Evolutionary conservation across 2,113 vertebrate genomes (phyloP).

Genomic region (Tenebrosternarchus preto): DNA sequence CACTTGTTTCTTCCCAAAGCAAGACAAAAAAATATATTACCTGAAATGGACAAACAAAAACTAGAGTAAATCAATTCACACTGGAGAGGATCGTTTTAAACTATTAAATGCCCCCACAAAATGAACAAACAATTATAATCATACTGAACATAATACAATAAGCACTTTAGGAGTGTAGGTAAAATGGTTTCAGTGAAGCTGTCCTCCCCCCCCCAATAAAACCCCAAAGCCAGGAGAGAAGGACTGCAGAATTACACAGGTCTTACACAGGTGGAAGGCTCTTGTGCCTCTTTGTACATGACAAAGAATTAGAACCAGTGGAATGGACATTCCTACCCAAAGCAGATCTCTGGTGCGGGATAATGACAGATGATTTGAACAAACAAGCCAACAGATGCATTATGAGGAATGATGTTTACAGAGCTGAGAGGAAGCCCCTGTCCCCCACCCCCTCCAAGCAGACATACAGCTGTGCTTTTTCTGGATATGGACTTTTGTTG

Average conservation of each 20-base stretch:
- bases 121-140: slow-evolving; percentile 4
- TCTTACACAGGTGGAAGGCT: not conserved
- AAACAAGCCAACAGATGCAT: not conserved
- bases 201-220: no score
- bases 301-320: not conserved
- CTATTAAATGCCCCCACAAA: not conserved
- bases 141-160: not conserved
- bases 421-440: not conserved
- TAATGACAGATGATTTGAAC: not conserved
- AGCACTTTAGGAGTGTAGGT: not conserved
- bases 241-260: no score
- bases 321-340: not conserved
- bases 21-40: not conserved
- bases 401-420: not conserved
- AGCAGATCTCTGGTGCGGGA: not conserved
- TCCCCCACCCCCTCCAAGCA: no score
- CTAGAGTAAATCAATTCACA: slow-evolving; percentile 11
- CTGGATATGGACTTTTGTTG: no score
- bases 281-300: not conserved
- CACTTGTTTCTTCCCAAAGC: not conserved
- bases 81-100: slow-evolving; percentile 10
- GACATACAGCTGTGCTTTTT: no score
- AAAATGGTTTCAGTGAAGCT: not conserved
- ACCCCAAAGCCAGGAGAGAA: not conserved
- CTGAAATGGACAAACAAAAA: not conserved